Evolutionary conservation across 64 coral and sea anemone species (phyloP).

Genomic region (Stichodactyla helianthus): DNA sequence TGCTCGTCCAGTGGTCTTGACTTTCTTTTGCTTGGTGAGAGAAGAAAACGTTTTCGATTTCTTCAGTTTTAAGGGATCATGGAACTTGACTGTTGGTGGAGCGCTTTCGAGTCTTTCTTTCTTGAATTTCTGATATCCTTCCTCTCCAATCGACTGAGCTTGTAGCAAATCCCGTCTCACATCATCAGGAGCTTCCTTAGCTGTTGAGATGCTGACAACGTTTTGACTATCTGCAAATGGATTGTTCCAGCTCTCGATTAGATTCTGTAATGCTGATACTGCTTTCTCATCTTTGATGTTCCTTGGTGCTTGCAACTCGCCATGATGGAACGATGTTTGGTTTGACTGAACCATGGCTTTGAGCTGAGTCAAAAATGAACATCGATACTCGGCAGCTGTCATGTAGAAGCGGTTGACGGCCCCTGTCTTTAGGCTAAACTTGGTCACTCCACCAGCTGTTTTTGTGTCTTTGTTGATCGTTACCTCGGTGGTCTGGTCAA

Average conservation of each 20-base stretch:
- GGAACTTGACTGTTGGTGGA: conserved; percentile 23
- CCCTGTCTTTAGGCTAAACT: conserved; percentile 25
- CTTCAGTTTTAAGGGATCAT: conserved; percentile 29
- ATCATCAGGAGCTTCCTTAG: conserved; percentile 28
- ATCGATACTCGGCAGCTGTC: conserved; percentile 25
- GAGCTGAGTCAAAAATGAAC: conserved; percentile 38
- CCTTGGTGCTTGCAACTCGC: conserved; percentile 28
- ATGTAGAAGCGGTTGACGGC: conserved; percentile 33
- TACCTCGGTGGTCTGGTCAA: conserved; percentile 29
- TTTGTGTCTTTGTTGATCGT: conserved; percentile 36
- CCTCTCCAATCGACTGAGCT: too few species aligned
- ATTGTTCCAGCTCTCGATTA: conserved; percentile 41
- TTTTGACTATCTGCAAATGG: conserved; percentile 23
- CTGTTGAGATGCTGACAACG: not conserved
- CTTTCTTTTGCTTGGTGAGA: conserved; percentile 37
- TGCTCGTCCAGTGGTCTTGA: conserved; percentile 10
- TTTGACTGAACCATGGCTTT: conserved; percentile 29
- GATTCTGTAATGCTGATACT: conserved; percentile 44
- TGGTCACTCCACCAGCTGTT: not conserved
- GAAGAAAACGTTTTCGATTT: conserved; percentile 55
- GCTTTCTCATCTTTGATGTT: conserved; percentile 32
- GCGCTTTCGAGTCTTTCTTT: conserved; percentile 20
- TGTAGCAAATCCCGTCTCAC: conserved; percentile 19
- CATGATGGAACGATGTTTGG: conserved; percentile 22
- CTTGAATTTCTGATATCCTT: not conserved